Evolutionary conservation across 92 coral and sea anemone genomes (phyloP).

Genomic region (Epizoanthus rinbou): DNA sequence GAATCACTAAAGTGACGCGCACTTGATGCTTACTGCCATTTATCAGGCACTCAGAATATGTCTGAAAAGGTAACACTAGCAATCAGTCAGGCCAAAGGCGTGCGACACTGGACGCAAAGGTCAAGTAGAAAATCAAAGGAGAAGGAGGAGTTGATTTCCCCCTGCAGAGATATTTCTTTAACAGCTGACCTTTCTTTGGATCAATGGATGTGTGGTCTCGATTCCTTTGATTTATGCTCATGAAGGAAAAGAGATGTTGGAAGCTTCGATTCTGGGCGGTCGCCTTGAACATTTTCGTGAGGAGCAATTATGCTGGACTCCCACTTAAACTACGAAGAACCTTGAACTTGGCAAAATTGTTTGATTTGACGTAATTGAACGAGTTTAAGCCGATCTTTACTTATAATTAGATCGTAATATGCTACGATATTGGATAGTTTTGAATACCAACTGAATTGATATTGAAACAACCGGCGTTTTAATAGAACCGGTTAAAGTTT

Average conservation of each 20-base stretch:
- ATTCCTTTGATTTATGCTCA: not conserved
- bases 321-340: too few species aligned
- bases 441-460: not conserved
- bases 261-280: too few species aligned
- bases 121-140: not conserved
- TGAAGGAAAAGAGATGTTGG: too few species aligned
- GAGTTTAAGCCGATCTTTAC: not conserved
- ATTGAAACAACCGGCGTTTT: constrained; percentile 21
- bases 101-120: not conserved
- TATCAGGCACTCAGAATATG: too few species aligned
- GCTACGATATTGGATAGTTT: not conserved
- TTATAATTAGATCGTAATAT: constrained; percentile 1
- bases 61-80: too few species aligned
- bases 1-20: too few species aligned
- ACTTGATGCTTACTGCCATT: too few species aligned
- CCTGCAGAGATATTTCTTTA: not conserved
- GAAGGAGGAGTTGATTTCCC: not conserved
- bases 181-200: not conserved
- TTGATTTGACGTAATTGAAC: not conserved
- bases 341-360: not conserved
- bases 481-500: constrained; percentile 1
- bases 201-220: not conserved
- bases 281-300: not conserved
- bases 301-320: too few species aligned
- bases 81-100: too few species aligned